phyloP scores from a whole-genome alignment of 2,113 vertebrate genomes.

The Corvus cornix region DNA sequence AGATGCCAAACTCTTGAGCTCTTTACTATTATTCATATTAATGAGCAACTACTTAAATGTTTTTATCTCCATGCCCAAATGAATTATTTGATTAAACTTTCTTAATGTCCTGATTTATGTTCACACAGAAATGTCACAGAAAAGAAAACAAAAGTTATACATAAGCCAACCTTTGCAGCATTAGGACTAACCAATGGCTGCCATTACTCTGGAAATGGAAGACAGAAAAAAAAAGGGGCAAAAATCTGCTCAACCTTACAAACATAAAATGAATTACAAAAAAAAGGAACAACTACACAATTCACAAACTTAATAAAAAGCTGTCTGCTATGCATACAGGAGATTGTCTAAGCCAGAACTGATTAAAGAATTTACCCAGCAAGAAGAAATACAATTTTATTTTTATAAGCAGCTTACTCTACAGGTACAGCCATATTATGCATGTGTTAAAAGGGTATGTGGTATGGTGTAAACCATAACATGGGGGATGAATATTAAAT shows the following conservation, averaged over 20 bases:
- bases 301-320: not conserved
- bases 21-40: not conserved
- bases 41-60: not conserved
- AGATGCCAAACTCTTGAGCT: not conserved
- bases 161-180: not conserved
- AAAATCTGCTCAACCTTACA: not conserved
- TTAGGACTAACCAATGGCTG: not conserved
- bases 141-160: not conserved
- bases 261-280: not conserved
- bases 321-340: not conserved
- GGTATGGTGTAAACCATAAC: not conserved
- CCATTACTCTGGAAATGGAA: not conserved
- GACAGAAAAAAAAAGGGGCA: not conserved
- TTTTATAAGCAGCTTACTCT: not conserved
- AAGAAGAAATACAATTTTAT: not conserved
- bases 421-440: not conserved
- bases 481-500: not conserved
- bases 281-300: not conserved
- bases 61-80: not conserved
- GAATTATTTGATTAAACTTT: not conserved
- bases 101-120: not conserved
- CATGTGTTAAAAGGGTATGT: not conserved
- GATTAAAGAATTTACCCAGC: not conserved
- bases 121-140: not conserved
- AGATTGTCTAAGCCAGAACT: not conserved